Base-by-base conservation (phyloP, 2,888 invertebrate species). In the Parnassius mnemosyne region DNA sequence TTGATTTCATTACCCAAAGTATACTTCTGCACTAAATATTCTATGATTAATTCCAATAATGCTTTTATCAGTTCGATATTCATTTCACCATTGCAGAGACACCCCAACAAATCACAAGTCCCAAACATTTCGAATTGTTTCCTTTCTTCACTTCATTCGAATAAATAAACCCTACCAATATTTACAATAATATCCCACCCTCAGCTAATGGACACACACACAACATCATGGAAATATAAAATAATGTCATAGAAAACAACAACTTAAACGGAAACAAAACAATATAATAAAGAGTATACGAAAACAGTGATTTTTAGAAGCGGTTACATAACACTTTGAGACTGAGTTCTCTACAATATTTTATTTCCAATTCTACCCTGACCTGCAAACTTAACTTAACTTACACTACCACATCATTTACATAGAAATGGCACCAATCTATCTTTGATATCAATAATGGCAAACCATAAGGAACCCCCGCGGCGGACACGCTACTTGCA, bases 401-500 rank as follows among this genome's bases (percentile, higher is more conserved):
- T 88, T 89, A 91, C 85, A 69, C 89, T 89, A 89, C 86, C 89
- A 79, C 88, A 79, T 89, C 89, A 81, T 88, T 83, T 86, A 90
- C 83, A 87, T 81, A 87, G 87, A 89, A 89, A 91, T 91, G 91
- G 91, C 91, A 91, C 91, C 91, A 88, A 90, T 88, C 90, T 90
- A 90, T 91, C 91, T 91, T 91, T 91, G 91, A 91, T 91, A 91
- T 90, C 83, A 86, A 81, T 83, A 90, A 91, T 91, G 90, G 91
- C 90, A 91, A 90, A 85, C 89, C 89, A 86, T 86, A 89, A 81
- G 86, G 86, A 88, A 86, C 86, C 89, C 87, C 82, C 85, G 83
- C 86, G 80, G 86, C 87, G 84, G 85, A 84, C 85, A 77, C 81
- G 64, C 72, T 71, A 71, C 76, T 77, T 71, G 79, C 83, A 73